Percentiles rank a stretch among this genome's conserved stretches.
phyloP scores from a whole-genome alignment of 2,113 vertebrate species.

The Tamias sibiricus region DNA sequence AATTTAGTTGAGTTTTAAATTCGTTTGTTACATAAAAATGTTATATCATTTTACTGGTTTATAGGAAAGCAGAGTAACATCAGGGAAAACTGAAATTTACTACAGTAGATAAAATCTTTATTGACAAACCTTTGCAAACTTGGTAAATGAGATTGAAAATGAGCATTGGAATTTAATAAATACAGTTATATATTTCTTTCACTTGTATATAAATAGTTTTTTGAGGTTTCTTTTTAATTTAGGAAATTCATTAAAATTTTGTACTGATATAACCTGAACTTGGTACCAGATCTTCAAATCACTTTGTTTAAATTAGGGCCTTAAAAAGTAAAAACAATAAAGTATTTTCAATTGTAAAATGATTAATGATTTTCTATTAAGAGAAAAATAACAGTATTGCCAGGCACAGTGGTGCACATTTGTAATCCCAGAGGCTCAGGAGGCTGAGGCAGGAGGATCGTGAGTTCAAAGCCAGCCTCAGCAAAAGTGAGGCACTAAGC shows the following conservation, averaged over 20 bases:
- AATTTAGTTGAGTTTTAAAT: slow-evolving; percentile 10
- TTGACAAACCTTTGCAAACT: background rate
- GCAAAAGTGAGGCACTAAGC: too few species aligned
- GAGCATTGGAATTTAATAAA: background rate
- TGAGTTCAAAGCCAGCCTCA: too few species aligned
- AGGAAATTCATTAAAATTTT: slow-evolving; percentile 13
- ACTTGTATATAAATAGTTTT: background rate
- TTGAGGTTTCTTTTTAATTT: background rate
- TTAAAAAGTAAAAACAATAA: background rate
- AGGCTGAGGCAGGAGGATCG: too few species aligned
- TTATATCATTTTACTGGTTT: background rate
- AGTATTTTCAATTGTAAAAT: slow-evolving; percentile 30
- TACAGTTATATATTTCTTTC: background rate
- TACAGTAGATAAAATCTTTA: background rate
- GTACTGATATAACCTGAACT: background rate
- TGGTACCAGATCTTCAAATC: background rate
- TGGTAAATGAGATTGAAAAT: background rate
- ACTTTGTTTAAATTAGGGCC: background rate
- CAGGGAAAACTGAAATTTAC: background rate
- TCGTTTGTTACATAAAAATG: background rate
- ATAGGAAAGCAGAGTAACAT: background rate
- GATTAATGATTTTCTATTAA: slow-evolving; percentile 13
- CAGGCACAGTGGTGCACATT: too few species aligned
- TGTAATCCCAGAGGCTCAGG: too few species aligned
- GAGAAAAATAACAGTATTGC: background rate